A percentile compares a stretch with the other conserved stretches of the same genome.
These are phyloP conservation scores for Sebastes kiyomatsui DNA, from an alignment of 2,797 vertebrate genomes.

Conservation along the genomic window DNA sequence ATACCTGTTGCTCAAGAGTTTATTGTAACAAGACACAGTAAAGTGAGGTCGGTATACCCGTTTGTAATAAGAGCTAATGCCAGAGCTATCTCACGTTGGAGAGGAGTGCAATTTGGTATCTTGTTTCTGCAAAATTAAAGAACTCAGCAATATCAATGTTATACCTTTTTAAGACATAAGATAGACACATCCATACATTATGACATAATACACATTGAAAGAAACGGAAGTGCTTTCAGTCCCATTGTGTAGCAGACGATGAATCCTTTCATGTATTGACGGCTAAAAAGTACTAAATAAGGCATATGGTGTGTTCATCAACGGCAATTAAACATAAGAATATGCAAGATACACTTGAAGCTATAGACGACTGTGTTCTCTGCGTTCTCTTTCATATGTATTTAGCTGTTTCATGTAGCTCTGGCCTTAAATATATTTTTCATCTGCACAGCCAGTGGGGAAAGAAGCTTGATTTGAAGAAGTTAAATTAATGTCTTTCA, in stretches of 20 bases:
- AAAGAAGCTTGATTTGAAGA: neutral
- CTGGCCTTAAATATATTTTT: neutral
- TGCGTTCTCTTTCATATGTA: neutral
- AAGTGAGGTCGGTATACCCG: slow-evolving; percentile 21
- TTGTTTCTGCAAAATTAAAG: slow-evolving; percentile 29
- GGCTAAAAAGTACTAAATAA: neutral
- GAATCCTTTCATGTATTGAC: neutral
- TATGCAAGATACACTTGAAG: neutral
- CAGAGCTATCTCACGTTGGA: slow-evolving; percentile 40
- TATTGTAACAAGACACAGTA: slow-evolving; percentile 35
- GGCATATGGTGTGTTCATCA: neutral
- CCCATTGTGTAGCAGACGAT: neutral
- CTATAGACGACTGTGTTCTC: neutral
- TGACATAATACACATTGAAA: neutral
- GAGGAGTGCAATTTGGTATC: slow-evolving; percentile 34
- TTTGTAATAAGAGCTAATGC: slow-evolving; percentile 44
- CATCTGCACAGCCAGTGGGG: neutral
- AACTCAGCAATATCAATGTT: neutral
- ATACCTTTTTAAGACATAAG: neutral
- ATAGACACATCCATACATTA: neutral
- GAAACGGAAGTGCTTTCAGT: neutral
- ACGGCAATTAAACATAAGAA: neutral
- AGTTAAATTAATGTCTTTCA: slow-evolving; percentile 43
- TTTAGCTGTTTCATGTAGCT: neutral
- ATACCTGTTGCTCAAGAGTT: slow-evolving; percentile 31